A percentile compares a stretch with the other conserved stretches of the same genome.
phyloP scores from a whole-genome alignment of 2,797 vertebrate genomes.

The Hirundo rustica region DNA sequence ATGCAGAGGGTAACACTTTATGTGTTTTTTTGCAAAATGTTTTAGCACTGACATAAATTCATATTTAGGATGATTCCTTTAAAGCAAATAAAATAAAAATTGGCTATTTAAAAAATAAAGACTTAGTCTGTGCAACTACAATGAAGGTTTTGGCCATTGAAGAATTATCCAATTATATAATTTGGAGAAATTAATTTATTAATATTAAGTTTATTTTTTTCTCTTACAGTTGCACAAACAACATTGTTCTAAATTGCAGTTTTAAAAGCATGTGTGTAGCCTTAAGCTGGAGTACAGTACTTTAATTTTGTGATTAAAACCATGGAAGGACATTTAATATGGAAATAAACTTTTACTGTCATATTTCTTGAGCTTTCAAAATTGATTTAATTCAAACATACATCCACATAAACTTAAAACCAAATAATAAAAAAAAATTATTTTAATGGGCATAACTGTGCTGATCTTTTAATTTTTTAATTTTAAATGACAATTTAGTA shows the following conservation, averaged over 20 bases:
- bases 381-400: conserved; percentile 44
- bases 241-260: not conserved
- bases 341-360: conserved; percentile 46
- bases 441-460: conserved; percentile 50
- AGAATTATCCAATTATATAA: not conserved
- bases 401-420: conserved; percentile 46
- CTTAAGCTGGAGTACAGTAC: not conserved
- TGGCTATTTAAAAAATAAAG: accelerated
- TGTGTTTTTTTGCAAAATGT: not conserved
- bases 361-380: conserved; percentile 50
- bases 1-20: not conserved
- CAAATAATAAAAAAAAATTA: conserved; percentile 27
- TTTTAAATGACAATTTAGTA: conserved; percentile 62
- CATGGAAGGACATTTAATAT: conserved; percentile 11
- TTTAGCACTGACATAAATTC: not conserved
- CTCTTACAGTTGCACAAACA: not conserved
- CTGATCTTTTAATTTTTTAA: conserved; percentile 18
- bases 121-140: not conserved
- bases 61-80: not conserved
- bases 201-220: not conserved
- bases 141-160: not conserved
- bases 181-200: not conserved
- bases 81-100: not conserved
- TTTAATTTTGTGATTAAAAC: conserved; percentile 59
- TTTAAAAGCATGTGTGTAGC: not conserved